Base-by-base conservation (phyloP, 2,113 vertebrate genomes). In the Anhinga rufa region DNA sequence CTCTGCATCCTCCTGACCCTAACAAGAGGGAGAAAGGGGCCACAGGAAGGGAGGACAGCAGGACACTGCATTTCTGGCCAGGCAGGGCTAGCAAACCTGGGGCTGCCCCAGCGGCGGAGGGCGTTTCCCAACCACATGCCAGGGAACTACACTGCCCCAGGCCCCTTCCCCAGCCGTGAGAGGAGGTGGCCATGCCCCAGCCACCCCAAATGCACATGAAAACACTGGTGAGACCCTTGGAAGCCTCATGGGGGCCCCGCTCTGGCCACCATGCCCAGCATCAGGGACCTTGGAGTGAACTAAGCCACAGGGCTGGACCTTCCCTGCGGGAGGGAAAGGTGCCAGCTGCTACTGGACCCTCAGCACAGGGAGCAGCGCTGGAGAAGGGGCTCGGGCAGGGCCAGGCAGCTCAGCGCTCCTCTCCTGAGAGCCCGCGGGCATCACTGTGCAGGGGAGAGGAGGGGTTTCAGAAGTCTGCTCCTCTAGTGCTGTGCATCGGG, bases 191-290 rank as follows among this genome's bases (percentile, higher is more conserved):
- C 10, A 4, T 20, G 58, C 4, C 34, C 26, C 44, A 46, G 32
- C 10, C 38, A 57, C 21, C 29, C 3, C 3, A 54, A 90, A 49
- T 3, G 5, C 17, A n/a, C 58, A 22, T 4, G 12, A 65, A 85
- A 72, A 83, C 0, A 0, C 12, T 51, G 34, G 11, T 11, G n/a
- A 80, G 12, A 85, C n/a, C 57, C 26, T 76, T 38, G 24, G 28
- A 16, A 83, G 18, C 16, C 38, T 69, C 62, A 17, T 0, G 7
- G 22, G 10, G 5, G 3, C 8, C 4, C 46, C 3, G 0, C 49
- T 72, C 49, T 14, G 31, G 46, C 22, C 40, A 64, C 57, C 4
- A 2, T 64, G 61, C 48, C 31, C 5, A 1, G 17, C 38, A 65
- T 9, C 9, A 8, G 24, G 5, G 21, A 69, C 18, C 25, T 55